Evolutionary conservation across 2,113 vertebrate genomes (phyloP), one percentile per base, ranked within the genome.

Genomic region (Apistogramma diplotaenia): DNA sequence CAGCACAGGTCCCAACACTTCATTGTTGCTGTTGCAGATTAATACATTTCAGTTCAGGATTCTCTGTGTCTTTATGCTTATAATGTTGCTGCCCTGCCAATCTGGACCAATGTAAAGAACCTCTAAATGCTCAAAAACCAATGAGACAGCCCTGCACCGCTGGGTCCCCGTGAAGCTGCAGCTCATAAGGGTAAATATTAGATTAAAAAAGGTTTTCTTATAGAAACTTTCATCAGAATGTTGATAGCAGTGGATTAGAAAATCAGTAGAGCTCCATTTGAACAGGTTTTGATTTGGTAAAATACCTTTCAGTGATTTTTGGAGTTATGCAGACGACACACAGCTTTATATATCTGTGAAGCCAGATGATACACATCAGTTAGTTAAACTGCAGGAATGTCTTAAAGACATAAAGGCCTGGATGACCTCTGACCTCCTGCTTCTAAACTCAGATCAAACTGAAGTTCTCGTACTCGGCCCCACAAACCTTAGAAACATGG

Each of bases 71-170:
- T 0, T 21, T 37, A 33, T 3, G 33, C 3, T 65, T 43, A 1
- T 65, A 43, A 3, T 0, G 0, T 43, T 65, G 40, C 35, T 25
- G 61, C 0, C 35, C 0, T 0, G 0, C 1, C 35, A 16, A 0
- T 5, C 21, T 43, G 0, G 37, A 65, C 61, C 0, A 37, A 0
- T 65, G 37, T 37, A 43, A 25, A 65, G 37, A 65, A 43, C 21
- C 13, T 43, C 1, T 65, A 43, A 65, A 8, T 65, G 13, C 13
- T 46, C 13, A 65, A 65, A 43, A 11, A 16, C 61, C 43, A 65
- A 65, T 43, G n/a, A n/a, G n/a, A n/a, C n/a, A n/a, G n/a, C n/a
- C n/a, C n/a, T n/a, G n/a, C n/a, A n/a, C n/a, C 5, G 0, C 35
- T 43, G 60, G 3, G 21, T 0, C 40, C 21, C 35, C 5, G 23